Evolutionary conservation across 2,888 invertebrate species (phyloP), one percentile per base, ranked within the genome.

Genomic region (Ichneumon xanthorius): DNA sequence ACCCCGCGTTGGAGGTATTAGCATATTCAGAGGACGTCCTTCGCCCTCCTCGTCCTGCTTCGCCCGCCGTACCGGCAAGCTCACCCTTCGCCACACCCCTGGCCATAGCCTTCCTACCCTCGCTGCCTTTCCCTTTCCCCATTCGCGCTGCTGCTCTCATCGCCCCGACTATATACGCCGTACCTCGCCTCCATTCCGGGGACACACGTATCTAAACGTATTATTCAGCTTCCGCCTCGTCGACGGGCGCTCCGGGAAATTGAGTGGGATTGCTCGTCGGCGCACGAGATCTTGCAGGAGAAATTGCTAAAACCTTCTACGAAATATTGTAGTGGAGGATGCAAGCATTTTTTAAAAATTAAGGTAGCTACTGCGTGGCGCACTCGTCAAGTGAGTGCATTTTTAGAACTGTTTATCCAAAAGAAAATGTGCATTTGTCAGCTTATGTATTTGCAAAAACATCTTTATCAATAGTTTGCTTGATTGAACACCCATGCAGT

Each of bases 21-120:
- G 93, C 93, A 93, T 93, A 93, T 93, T 93, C 91, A 93, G 92
- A 93, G 92, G 90, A 89, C 87, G 88, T 84, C 88, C 88, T 77
- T 61, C 65, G 9, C 88, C 86, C 45, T 48, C 88, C 81, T 82
- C 85, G 84, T 79, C 73, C 65, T 79, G 82, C 80, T 86, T 75
- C 67, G 65, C 84, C 77, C 88, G 83, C 88, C 87, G 81, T 85
- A 82, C 82, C 75, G 55, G 65, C 80, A 68, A 77, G 83, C 83
- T 79, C 76, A 81, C 78, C 63, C 87, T 84, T 81, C 55, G 86
- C 87, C 87, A 89, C 87, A 88, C 87, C 87, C 87, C 82, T 80
- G 48, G 80, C 78, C 80, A 67, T 58, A 72, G 77, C 72, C 67
- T 82, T 68, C 73, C 83, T 85, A 86, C 87, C 81, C 84, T 86